Evolutionary conservation across 1,140 invertebrate species (phyloP).

Genomic region (Theocolax elegans): DNA sequence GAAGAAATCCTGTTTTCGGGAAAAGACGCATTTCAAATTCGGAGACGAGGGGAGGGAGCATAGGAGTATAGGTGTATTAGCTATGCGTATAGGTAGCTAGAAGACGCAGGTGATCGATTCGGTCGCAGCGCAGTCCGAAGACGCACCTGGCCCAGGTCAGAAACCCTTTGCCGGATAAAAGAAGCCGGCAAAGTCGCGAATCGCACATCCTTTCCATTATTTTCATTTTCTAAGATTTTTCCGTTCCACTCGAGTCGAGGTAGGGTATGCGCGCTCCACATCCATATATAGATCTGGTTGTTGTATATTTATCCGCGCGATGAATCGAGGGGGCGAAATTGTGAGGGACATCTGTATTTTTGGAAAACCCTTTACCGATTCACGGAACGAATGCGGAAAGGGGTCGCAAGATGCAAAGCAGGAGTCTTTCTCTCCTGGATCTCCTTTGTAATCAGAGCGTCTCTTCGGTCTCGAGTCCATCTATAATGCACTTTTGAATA

Average conservation of each 20-base stretch:
- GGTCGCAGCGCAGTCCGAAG: no score
- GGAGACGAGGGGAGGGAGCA: neutral
- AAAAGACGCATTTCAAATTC: slow-evolving; percentile 31
- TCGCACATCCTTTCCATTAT: neutral
- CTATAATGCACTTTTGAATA: slow-evolving; percentile 39
- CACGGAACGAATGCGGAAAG: slow-evolving; percentile 58
- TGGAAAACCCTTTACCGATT: slow-evolving; percentile 52
- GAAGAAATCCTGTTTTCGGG: slow-evolving; percentile 52
- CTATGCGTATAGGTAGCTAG: slow-evolving; percentile 14
- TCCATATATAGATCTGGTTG: neutral
- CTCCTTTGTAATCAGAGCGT: slow-evolving; percentile 24
- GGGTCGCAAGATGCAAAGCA: slow-evolving; percentile 51
- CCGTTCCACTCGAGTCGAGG: slow-evolving; percentile 56
- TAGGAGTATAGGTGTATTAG: no score
- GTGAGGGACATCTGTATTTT: slow-evolving; percentile 57
- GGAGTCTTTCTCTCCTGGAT: slow-evolving; percentile 41
- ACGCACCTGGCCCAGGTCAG: slow-evolving; percentile 47
- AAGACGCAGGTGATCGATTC: slow-evolving; percentile 56
- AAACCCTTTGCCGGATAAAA: slow-evolving; percentile 15
- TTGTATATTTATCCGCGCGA: neutral
- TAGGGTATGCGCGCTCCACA: slow-evolving; percentile 3
- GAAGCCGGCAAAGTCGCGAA: slow-evolving; percentile 31
- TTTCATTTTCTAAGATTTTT: slow-evolving; percentile 33
- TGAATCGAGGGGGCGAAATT: neutral
- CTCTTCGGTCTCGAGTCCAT: slow-evolving; percentile 9